Base-by-base conservation (phyloP, 1,140 invertebrate species). In the Conus betulinus region DNA sequence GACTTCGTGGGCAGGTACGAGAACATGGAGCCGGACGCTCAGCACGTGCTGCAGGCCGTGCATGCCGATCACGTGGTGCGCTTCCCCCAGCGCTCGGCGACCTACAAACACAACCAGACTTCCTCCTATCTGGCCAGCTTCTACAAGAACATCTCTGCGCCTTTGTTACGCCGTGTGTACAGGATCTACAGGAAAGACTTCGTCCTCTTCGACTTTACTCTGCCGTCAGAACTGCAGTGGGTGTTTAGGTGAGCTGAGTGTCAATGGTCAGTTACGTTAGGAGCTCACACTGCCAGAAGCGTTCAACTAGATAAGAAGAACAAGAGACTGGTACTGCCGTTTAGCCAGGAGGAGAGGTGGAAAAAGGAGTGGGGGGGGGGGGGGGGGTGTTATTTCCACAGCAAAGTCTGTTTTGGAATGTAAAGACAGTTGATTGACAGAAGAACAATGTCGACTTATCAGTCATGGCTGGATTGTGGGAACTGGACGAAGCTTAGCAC, bases 1-100 rank as follows among this genome's bases (percentile, higher is more conserved):
- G 87, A 90, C 82, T 90, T 88, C 51, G 39, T 90, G 2, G 89
- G 89, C 0, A 88, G 88, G 60, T 76, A 88, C n/a, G 83, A 86
- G 57, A 84, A 8, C 3, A 23, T 90, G 11, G 87, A 84, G 6
- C 55, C 53, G 11, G 89, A 88, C 53, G 85, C 85, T 10, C 11
- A 25, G 39, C 52, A 87, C 71, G 85, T 87, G 85, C 85, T 87
- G 71, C 17, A 25, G 27, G n/a, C 85, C n/a, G 74, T 87, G 39
- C 71, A 25, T 3, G 85, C 85, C n/a, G 74, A 87, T 25, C 71
- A 79, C 71, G 51, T 87, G 85, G 85, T 87, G 7, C 39, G 39
- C 27, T 87, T 87, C 53, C 85, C 85, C 8, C 15, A 39, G 53
- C 85, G 85, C 71, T 74, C 71, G 20, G 53, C 85, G 7, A 57